phyloP scores from a whole-genome alignment of 2,797 vertebrate genomes.

The Acanthornis magna region DNA sequence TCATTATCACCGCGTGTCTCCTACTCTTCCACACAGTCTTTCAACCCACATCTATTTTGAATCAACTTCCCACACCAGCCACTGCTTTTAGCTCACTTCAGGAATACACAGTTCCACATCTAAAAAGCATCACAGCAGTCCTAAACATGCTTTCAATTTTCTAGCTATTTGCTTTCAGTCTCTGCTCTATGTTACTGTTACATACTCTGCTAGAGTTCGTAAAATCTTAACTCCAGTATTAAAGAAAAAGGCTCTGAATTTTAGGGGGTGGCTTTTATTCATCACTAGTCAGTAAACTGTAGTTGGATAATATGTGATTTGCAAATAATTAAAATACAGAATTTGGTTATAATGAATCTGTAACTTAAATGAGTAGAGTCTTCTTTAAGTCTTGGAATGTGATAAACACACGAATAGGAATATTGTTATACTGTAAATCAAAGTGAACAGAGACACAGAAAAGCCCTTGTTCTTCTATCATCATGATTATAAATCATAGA shows the following conservation, averaged over 20 bases:
- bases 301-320: neutral
- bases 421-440: neutral
- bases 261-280: neutral
- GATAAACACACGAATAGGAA: neutral
- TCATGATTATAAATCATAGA: neutral
- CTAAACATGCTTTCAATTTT: neutral
- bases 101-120: neutral
- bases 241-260: neutral
- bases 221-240: neutral
- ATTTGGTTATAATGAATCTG: neutral
- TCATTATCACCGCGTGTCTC: constrained; percentile 21
- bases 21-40: constrained; percentile 1
- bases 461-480: neutral
- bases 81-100: constrained; percentile 49
- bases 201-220: neutral
- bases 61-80: constrained; percentile 38
- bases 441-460: neutral
- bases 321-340: constrained; percentile 4
- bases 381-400: neutral
- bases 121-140: constrained; percentile 5
- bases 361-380: neutral
- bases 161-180: constrained; percentile 4
- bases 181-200: neutral
- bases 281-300: neutral
- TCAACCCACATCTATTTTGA: constrained; percentile 10